Conservation (phyloP, 2,888 invertebrate species). For the Colostygia pectinataria region DNA sequence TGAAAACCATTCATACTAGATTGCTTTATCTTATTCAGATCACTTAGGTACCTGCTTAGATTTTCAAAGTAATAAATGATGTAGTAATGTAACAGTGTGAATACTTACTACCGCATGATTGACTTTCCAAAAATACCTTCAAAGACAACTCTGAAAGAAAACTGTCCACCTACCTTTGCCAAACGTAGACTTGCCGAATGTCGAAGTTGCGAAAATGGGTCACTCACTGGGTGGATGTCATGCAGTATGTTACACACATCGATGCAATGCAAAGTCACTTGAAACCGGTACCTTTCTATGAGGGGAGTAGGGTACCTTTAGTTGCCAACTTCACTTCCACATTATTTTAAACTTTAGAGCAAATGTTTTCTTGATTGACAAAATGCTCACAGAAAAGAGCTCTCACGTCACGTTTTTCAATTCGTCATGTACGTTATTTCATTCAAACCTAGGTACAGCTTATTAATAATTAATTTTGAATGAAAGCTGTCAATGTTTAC, state of each 20-base stretch:
- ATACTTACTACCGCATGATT: slow-evolving; percentile 13
- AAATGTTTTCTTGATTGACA: slow-evolving; percentile 19
- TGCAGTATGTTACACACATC: slow-evolving; percentile 61
- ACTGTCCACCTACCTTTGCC: slow-evolving; percentile 63
- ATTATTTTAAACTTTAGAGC: slow-evolving; percentile 31
- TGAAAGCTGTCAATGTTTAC: slow-evolving; percentile 60
- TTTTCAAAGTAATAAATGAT: no score
- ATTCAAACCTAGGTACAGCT: slow-evolving; percentile 11
- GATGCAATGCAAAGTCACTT: slow-evolving; percentile 63
- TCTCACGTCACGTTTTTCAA: background rate
- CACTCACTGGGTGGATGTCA: slow-evolving; percentile 67
- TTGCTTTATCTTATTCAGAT: no score
- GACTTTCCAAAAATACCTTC: slow-evolving; percentile 55
- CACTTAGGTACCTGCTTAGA: no score
- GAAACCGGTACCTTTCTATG: slow-evolving; percentile 11
- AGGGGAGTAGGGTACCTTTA: slow-evolving; percentile 18
- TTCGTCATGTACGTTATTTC: slow-evolving; percentile 1
- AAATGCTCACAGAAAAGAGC: slow-evolving; percentile 3
- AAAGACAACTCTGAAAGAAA: slow-evolving; percentile 53
- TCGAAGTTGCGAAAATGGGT: slow-evolving; percentile 74
- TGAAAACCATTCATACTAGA: no score
- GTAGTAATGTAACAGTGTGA: no score
- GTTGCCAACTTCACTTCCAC: slow-evolving; percentile 27
- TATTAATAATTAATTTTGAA: slow-evolving; percentile 45
- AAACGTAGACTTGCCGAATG: slow-evolving; percentile 63